Conservation (phyloP, 1,140 invertebrate genomes). For the Brachionus plicatilis region DNA sequence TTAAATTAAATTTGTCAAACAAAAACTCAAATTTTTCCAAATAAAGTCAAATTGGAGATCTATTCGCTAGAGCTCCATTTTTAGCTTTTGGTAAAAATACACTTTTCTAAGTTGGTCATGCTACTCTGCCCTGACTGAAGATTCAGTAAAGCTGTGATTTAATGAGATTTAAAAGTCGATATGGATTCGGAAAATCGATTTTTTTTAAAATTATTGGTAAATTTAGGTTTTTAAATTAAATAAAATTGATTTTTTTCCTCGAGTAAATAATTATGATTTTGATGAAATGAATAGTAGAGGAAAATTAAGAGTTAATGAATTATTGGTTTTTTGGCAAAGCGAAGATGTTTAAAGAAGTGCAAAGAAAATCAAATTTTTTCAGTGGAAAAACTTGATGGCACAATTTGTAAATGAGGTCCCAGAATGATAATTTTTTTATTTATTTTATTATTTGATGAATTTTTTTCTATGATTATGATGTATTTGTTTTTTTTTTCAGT, state of each 20-base stretch:
- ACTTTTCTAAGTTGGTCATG: too few relatives aligned
- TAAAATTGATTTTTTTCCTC: conserved; percentile 29
- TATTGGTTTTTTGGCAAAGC: conserved; percentile 17
- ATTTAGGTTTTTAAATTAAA: not conserved
- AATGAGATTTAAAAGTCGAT: not conserved
- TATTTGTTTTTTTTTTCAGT: conserved; percentile 6
- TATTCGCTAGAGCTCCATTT: too few relatives aligned
- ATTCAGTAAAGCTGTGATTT: not conserved
- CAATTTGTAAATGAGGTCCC: not conserved
- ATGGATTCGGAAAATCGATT: not conserved
- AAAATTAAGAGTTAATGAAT: conserved; percentile 20
- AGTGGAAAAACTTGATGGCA: not conserved
- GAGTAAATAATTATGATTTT: conserved; percentile 28
- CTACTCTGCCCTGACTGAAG: too few relatives aligned
- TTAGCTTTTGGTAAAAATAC: too few relatives aligned
- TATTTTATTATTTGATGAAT: not conserved
- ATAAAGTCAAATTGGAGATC: too few relatives aligned
- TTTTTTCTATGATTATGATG: not conserved
- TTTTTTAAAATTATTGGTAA: not conserved
- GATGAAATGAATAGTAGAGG: not conserved
- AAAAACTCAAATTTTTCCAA: too few relatives aligned
- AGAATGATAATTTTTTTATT: not conserved
- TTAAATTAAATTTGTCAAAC: not conserved
- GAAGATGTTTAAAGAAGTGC: not conserved
- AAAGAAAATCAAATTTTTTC: conserved; percentile 10